phyloP scores from a whole-genome alignment of 1,140 invertebrate species.

The Olivierus martensii region DNA sequence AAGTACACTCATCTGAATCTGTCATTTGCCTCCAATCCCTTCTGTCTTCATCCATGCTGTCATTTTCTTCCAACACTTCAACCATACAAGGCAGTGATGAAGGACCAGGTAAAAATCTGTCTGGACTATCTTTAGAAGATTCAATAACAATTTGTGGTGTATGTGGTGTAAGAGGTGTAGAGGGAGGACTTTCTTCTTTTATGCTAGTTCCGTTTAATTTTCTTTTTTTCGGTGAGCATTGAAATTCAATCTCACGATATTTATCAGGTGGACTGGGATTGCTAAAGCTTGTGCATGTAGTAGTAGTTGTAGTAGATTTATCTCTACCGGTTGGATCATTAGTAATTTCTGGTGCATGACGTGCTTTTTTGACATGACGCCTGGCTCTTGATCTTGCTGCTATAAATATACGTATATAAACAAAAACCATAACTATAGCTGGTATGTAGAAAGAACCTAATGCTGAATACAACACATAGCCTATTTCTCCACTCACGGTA shows the following conservation, averaged over 20 bases:
- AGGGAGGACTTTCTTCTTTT: conserved; percentile 1
- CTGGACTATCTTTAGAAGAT: conserved; percentile 4
- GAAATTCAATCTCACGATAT: conserved; percentile 4
- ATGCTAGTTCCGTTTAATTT: conserved; percentile 1
- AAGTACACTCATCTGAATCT: not conserved
- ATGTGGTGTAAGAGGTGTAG: not conserved
- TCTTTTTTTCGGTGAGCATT: no score
- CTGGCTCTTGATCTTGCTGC: conserved; percentile 83
- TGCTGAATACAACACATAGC: conserved; percentile 95
- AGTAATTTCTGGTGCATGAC: conserved; percentile 10
- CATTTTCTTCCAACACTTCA: not conserved
- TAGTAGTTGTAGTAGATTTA: conserved; percentile 22
- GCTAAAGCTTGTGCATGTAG: conserved; percentile 23
- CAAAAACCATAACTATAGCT: conserved; percentile 96
- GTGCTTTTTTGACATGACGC: conserved; percentile 38
- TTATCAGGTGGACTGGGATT: conserved; percentile 24
- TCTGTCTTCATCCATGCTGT: no score
- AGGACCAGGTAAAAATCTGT: not conserved
- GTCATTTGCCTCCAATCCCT: no score
- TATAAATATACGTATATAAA: conserved; percentile 97
- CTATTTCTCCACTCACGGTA: conserved; percentile 70
- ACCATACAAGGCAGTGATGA: not conserved
- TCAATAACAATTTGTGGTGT: conserved; percentile 13
- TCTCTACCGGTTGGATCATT: conserved; percentile 18
- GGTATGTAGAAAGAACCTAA: conserved; percentile 98